phyloP scores from a whole-genome alignment of 2,113 vertebrate genomes.

The Pelecanoides urinatrix region DNA sequence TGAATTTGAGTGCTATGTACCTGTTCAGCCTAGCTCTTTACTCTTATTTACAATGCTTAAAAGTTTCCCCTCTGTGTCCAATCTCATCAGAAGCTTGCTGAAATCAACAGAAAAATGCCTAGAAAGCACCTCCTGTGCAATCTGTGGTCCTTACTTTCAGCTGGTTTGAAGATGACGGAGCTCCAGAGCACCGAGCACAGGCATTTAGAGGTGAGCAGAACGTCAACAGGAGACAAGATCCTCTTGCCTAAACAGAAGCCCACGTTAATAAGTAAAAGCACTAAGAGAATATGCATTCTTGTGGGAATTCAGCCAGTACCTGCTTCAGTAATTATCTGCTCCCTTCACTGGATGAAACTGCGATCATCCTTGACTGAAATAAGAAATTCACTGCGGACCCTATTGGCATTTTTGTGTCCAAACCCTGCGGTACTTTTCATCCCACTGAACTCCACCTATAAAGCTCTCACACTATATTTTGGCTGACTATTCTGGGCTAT shows the following conservation, averaged over 20 bases:
- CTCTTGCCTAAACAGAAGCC: background rate
- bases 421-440: background rate
- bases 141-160: background rate
- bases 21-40: background rate
- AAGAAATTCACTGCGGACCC: background rate
- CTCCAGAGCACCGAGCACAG: background rate
- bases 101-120: background rate
- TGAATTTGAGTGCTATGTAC: too few species aligned
- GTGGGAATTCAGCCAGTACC: background rate
- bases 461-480: conserved; percentile 39
- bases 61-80: background rate
- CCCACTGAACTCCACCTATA: background rate
- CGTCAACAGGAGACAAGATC: background rate
- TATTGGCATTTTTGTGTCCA: background rate
- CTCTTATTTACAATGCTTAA: background rate
- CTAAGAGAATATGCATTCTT: background rate
- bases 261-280: background rate
- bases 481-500: background rate
- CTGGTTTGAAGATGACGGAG: background rate
- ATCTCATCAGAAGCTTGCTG: background rate
- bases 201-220: background rate
- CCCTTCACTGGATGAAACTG: background rate
- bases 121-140: background rate
- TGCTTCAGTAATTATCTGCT: background rate
- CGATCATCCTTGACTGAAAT: background rate